phyloP scores from a whole-genome alignment of 2,888 invertebrate species.

The Eupithecia insigniata region DNA sequence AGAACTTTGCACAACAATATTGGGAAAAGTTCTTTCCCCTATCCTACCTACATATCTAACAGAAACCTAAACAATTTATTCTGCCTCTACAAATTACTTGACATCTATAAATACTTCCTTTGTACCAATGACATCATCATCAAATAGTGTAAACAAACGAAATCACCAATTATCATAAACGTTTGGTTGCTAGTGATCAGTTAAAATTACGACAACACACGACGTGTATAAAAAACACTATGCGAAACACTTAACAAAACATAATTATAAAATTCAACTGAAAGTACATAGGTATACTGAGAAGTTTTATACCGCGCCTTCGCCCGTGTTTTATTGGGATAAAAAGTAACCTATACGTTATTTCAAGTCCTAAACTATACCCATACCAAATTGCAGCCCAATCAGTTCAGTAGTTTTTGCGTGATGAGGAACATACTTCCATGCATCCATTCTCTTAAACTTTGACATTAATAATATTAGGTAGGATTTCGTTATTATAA shows the following conservation, averaged over 20 bases:
- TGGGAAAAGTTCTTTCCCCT: too few species aligned
- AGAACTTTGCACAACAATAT: not conserved
- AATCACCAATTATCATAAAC: not conserved
- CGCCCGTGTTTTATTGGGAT: too few species aligned
- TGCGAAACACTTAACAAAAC: not conserved
- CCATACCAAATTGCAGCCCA: too few species aligned
- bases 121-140: not conserved
- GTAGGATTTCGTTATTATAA: not conserved
- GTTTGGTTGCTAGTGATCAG: not conserved
- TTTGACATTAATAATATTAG: too few species aligned
- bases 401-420: too few species aligned
- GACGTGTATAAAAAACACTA: not conserved
- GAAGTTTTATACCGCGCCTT: not conserved
- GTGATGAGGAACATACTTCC: too few species aligned
- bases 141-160: constrained; percentile 3
- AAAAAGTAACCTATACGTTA: too few species aligned
- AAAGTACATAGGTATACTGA: not conserved
- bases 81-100: not conserved
- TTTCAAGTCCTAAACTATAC: too few species aligned
- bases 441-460: too few species aligned
- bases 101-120: not conserved
- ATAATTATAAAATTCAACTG: not conserved
- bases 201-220: not conserved
- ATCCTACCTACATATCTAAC: not conserved
- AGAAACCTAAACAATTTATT: not conserved